A percentile compares a stretch with the other conserved stretches of the same genome.
phyloP scores from a whole-genome alignment of 2,888 invertebrate genomes.

The Auanema sp. region DNA sequence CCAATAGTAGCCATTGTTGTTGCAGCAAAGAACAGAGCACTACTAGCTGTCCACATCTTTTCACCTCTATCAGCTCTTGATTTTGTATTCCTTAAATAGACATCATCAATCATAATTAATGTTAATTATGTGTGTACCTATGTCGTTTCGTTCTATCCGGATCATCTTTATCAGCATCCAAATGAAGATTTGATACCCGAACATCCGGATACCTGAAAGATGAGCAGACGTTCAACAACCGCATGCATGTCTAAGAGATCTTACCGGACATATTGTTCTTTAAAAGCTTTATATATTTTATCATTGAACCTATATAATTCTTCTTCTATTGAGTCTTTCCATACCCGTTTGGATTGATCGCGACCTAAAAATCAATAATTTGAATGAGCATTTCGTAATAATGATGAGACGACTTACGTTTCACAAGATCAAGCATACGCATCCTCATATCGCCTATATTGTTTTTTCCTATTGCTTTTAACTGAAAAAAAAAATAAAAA shows the following conservation, averaged over 20 bases:
- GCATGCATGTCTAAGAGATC: slow-evolving; percentile 7
- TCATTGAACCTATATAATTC: slow-evolving; percentile 53
- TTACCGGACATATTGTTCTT: slow-evolving; percentile 62
- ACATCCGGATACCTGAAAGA: slow-evolving; percentile 54
- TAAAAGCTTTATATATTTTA: slow-evolving; percentile 59
- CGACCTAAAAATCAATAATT: slow-evolving; percentile 17
- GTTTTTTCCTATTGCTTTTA: slow-evolving; percentile 47
- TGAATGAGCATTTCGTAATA: not conserved
- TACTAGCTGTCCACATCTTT: slow-evolving; percentile 62
- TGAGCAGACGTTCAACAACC: not conserved
- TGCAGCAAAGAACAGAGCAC: slow-evolving; percentile 62
- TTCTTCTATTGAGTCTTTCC: slow-evolving; percentile 45
- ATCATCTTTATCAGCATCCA: slow-evolving; percentile 24
- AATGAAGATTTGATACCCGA: slow-evolving; percentile 20
- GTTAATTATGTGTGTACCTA: slow-evolving; percentile 10
- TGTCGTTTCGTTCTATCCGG: slow-evolving; percentile 32
- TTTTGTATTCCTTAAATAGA: slow-evolving; percentile 22
- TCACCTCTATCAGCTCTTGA: slow-evolving; percentile 51
- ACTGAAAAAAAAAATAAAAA: slow-evolving; percentile 23
- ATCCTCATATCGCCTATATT: slow-evolving; percentile 44
- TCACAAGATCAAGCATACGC: slow-evolving; percentile 17
- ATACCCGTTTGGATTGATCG: slow-evolving; percentile 27
- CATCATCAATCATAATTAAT: not conserved
- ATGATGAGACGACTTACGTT: not conserved
- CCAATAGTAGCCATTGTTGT: slow-evolving; percentile 65